Conservation (phyloP, 2,888 invertebrate genomes). For the Rotaria macrura region DNA sequence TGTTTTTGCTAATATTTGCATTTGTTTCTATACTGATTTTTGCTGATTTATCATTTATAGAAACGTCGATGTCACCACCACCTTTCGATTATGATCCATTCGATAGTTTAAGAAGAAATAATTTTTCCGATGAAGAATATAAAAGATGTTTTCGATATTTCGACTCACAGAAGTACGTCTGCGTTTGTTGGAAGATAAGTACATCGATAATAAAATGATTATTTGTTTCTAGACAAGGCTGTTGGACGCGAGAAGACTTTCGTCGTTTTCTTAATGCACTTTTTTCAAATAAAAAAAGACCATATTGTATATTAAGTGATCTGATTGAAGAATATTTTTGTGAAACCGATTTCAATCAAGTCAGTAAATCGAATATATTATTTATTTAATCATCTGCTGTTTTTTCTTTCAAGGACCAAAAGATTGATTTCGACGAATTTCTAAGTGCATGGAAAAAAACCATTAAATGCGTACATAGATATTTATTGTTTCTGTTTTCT, state of each 20-base stretch:
- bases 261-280: slow-evolving; percentile 27
- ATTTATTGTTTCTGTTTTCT: not conserved
- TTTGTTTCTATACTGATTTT: not conserved
- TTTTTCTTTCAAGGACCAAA: slow-evolving; percentile 14
- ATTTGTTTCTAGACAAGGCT: slow-evolving; percentile 6
- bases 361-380: not conserved
- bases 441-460: slow-evolving; percentile 26
- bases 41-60: not conserved
- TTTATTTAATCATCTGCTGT: not conserved
- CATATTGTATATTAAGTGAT: slow-evolving; percentile 28
- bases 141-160: slow-evolving; percentile 29
- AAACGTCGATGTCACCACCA: not conserved
- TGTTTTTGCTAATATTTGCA: not conserved
- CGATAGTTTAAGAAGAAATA: not conserved
- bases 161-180: slow-evolving; percentile 24
- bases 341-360: slow-evolving; percentile 27
- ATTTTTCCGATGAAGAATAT: slow-evolving; percentile 1
- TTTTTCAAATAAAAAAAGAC: slow-evolving; percentile 28
- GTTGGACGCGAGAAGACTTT: slow-evolving; percentile 25
- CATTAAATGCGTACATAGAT: slow-evolving; percentile 17
- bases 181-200: not conserved
- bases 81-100: not conserved
- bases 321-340: slow-evolving; percentile 26
- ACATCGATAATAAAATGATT: not conserved
- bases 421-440: slow-evolving; percentile 26